These are phyloP conservation scores for Villa cingulata DNA, from an alignment of 2,888 invertebrate species.

Conservation along the genomic window DNA sequence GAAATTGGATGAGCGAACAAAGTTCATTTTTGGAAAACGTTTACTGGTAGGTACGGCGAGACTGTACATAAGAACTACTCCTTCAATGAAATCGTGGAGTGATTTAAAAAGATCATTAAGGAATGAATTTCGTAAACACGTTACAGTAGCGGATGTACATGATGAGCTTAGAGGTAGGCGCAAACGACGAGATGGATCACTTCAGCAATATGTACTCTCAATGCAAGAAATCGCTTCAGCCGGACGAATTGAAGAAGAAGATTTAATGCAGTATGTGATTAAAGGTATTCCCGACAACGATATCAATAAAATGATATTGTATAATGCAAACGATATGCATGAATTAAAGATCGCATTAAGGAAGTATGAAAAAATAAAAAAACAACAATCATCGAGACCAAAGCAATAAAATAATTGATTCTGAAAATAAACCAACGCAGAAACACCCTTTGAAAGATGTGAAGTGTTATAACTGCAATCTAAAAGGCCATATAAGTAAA, in stretches of 20 bases:
- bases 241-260: too few species aligned
- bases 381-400: too few species aligned
- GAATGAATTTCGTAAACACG: not conserved
- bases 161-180: not conserved
- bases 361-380: too few species aligned
- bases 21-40: not conserved
- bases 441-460: too few species aligned
- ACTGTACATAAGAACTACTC: not conserved
- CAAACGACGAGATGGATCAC: not conserved
- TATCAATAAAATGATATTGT: too few species aligned
- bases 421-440: too few species aligned
- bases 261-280: too few species aligned
- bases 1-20: not conserved
- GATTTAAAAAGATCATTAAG: not conserved
- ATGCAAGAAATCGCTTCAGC: not conserved
- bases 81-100: not conserved
- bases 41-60: not conserved
- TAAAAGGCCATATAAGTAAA: too few species aligned
- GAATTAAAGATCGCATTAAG: too few species aligned
- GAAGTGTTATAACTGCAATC: too few species aligned
- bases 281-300: not conserved
- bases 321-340: too few species aligned
- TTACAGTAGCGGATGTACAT: not conserved
- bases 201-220: not conserved
- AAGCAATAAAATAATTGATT: too few species aligned